phyloP scores from a whole-genome alignment of 2,888 invertebrate species.

The Ophioninae sp. region DNA sequence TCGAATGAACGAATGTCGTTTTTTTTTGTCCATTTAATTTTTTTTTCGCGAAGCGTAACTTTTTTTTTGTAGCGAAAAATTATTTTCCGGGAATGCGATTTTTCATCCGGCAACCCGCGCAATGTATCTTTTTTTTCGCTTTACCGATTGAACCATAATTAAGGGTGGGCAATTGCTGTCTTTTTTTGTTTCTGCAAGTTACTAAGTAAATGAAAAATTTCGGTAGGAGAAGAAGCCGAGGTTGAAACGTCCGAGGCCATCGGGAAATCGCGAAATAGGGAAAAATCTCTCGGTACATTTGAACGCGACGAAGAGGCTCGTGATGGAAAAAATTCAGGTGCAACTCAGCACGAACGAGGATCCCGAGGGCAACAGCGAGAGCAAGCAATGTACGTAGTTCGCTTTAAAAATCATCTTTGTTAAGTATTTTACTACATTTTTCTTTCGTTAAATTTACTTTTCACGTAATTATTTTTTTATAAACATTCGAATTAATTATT shows the following conservation, averaged over 20 bases:
- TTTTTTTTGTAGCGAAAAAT: too few relatives aligned
- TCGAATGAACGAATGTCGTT: neutral
- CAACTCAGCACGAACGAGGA: slow-evolving; percentile 71
- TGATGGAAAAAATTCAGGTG: slow-evolving; percentile 79
- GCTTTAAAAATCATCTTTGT: neutral
- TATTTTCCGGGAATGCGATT: too few relatives aligned
- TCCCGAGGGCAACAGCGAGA: slow-evolving; percentile 60
- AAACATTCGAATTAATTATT: too few relatives aligned
- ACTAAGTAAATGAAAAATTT: slow-evolving; percentile 58
- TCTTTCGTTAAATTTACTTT: neutral
- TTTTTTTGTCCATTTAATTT: neutral
- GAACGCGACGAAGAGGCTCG: slow-evolving; percentile 76
- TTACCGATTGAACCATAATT: neutral
- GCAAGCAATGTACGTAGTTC: slow-evolving; percentile 74
- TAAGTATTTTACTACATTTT: neutral
- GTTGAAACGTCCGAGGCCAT: slow-evolving; percentile 69
- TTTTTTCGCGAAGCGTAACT: neutral
- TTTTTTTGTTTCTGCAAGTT: neutral
- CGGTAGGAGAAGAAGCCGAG: slow-evolving; percentile 73
- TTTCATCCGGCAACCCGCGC: neutral
- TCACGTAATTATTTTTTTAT: too few relatives aligned
- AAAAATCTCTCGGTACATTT: slow-evolving; percentile 78
- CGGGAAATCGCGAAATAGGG: slow-evolving; percentile 70
- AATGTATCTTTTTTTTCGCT: neutral
- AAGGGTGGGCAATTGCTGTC: neutral